phyloP scores from a whole-genome alignment of 2,888 invertebrate genomes.

The Drosophila mulleri region DNA sequence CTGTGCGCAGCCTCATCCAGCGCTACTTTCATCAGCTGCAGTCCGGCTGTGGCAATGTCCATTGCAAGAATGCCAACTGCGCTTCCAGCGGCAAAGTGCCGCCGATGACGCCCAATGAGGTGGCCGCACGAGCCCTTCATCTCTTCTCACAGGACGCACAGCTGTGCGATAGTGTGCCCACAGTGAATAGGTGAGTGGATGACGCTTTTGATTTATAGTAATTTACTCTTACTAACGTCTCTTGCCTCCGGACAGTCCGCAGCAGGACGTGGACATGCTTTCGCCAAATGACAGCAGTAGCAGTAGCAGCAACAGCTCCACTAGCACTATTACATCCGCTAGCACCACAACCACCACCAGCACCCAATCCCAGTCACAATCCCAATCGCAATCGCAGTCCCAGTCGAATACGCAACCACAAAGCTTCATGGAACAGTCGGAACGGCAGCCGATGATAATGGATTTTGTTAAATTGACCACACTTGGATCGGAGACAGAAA shows the following conservation, averaged over 20 bases:
- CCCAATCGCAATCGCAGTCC: slow-evolving; percentile 21
- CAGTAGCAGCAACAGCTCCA: slow-evolving; percentile 77
- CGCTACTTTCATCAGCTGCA: slow-evolving; percentile 96
- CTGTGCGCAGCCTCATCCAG: slow-evolving; percentile 94
- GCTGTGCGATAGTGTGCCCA: slow-evolving; percentile 88
- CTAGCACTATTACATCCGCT: slow-evolving; percentile 74
- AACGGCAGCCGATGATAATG: slow-evolving; percentile 17
- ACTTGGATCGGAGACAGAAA: neutral
- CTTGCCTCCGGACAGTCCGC: slow-evolving; percentile 49
- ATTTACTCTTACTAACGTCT: neutral
- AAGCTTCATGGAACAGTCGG: slow-evolving; percentile 1
- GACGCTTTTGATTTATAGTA: too few species aligned
- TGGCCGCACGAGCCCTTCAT: slow-evolving; percentile 95
- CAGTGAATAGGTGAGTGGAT: slow-evolving; percentile 18
- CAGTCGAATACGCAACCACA: slow-evolving; percentile 24
- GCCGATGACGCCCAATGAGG: slow-evolving; percentile 93
- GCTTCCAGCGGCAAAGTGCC: slow-evolving; percentile 94
- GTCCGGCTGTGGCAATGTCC: slow-evolving; percentile 96
- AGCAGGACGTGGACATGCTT: slow-evolving; percentile 74
- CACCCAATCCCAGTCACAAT: slow-evolving; percentile 46
- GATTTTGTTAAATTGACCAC: slow-evolving; percentile 28
- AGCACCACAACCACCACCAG: slow-evolving; percentile 74
- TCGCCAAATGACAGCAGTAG: slow-evolving; percentile 75
- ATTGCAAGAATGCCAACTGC: slow-evolving; percentile 94
- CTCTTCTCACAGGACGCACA: slow-evolving; percentile 93